Percentiles rank a stretch among this genome's conserved stretches.
phyloP scores from a whole-genome alignment of 1,140 invertebrate species.

The Lerema accius region DNA sequence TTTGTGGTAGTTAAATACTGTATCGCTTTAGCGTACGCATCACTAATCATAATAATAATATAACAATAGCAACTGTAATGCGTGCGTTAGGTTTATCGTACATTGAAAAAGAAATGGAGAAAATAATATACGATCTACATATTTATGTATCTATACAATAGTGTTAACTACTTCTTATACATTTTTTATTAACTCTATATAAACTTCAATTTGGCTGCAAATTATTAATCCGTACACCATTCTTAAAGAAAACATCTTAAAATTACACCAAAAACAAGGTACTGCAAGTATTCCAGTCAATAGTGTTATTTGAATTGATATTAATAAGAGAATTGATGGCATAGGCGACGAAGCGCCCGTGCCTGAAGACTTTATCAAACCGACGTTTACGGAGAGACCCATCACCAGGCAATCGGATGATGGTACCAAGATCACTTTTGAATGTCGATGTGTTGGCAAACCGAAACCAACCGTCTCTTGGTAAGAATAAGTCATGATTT shows the following conservation, averaged over 20 bases:
- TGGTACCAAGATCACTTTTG: conserved; percentile 95
- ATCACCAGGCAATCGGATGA: conserved; percentile 97
- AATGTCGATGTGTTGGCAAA: conserved; percentile 97
- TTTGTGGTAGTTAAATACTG: conserved; percentile 44
- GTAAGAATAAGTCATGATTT: conserved; percentile 84
- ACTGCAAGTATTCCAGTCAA: conserved; percentile 52
- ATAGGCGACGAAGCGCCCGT: conserved; percentile 96
- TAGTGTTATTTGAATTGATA: conserved; percentile 29
- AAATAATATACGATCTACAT: conserved; percentile 50
- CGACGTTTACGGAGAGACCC: conserved; percentile 97
- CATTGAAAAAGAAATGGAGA: conserved; percentile 48
- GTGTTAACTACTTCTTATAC: conserved; percentile 59
- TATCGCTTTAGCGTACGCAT: conserved; percentile 66
- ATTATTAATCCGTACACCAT: conserved; percentile 60
- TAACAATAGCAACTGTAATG: conserved; percentile 76
- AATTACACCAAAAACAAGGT: conserved; percentile 46
- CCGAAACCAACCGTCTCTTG: conserved; percentile 95
- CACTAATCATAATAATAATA: conserved; percentile 49
- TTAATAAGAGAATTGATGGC: conserved; percentile 54
- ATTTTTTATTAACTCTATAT: conserved; percentile 69
- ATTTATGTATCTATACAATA: conserved; percentile 64
- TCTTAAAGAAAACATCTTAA: conserved; percentile 80
- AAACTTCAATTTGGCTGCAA: conserved; percentile 51
- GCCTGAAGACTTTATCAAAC: conserved; percentile 94
- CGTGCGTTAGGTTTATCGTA: conserved; percentile 65